These are phyloP conservation scores for Geranospiza caerulescens DNA, from an alignment of 2,797 vertebrate species.

Conservation along the genomic window DNA sequence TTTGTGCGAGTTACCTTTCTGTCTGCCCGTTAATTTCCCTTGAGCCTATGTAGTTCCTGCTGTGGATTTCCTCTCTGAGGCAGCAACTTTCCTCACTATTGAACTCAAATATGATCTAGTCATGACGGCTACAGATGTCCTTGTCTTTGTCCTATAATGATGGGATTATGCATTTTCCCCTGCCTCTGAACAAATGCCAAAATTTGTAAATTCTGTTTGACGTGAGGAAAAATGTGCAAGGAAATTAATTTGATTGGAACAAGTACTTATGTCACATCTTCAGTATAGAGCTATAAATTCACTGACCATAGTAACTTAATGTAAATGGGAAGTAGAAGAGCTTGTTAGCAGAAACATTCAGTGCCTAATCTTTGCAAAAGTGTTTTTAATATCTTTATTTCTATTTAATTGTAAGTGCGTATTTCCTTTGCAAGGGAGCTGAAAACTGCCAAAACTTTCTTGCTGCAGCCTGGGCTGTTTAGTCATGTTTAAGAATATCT, in stretches of 20 bases:
- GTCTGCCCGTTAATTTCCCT: not conserved
- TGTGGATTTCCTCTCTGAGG: not conserved
- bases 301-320: not conserved
- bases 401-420: not conserved
- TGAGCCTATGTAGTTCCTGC: not conserved
- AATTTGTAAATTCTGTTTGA: not conserved
- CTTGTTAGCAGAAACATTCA: not conserved
- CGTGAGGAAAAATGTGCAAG: not conserved
- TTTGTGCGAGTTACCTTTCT: not conserved
- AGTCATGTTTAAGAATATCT: not conserved
- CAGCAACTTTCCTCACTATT: not conserved
- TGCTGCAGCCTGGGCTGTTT: not conserved
- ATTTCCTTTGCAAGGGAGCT: not conserved
- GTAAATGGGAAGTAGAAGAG: not conserved
- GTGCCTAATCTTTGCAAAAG: not conserved
- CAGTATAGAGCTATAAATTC: not conserved
- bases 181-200: conserved; percentile 12
- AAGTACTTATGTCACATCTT: not conserved
- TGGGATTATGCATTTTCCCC: not conserved
- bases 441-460: not conserved
- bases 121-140: not conserved
- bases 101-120: not conserved
- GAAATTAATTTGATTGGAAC: not conserved
- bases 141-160: not conserved
- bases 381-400: not conserved